Evolutionary conservation across 1,140 invertebrate species (phyloP), one percentile per base, ranked within the genome.

Genomic region (Apis laboriosa): DNA sequence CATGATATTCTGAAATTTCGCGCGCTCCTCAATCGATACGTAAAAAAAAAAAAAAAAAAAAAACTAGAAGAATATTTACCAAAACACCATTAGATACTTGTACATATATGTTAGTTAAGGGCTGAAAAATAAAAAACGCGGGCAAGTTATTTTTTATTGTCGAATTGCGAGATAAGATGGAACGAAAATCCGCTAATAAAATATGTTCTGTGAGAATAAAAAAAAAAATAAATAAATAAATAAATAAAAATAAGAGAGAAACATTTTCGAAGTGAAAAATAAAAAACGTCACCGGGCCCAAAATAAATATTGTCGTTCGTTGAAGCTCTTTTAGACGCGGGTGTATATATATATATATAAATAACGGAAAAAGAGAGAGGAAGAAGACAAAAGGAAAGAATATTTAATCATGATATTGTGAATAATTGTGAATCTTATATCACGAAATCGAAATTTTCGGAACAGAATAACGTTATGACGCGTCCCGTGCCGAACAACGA

Each of bases 51-150:
- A 11, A 55, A 55, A 55, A 55, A 55, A 11, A 55, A 55, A 5
- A 55, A 55, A 55, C 43, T 49, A 66, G 43, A 76, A 76, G 17
- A 43, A 74, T 73, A 74, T 74, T 63, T 71, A 82, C 66, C 56
- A 63, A 71, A 64, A 78, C 81, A 8, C 53, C 28, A 74, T 83
- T 83, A 78, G 80, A 55, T 77, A 64, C 71, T n/a, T 60, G 66
- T 83, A 71, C 34, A 34, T 60, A 82, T 83, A 83, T 72, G 66
- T 77, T 78, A 63, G 34, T 24, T 78, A 83, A 56, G 67, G 58
- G 67, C 67, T 63, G 75, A 55, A 49, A 19, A 56, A 83, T 24
- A 34, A 3, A 55, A 55, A 63, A 70, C 28, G 75, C 67, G 75
- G 56, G 64, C 74, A 53, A 71, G 75, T 24, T 77, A 70, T 77